Base-by-base conservation (phyloP, 2,888 invertebrate genomes). In the Himalopsyche japonica region DNA sequence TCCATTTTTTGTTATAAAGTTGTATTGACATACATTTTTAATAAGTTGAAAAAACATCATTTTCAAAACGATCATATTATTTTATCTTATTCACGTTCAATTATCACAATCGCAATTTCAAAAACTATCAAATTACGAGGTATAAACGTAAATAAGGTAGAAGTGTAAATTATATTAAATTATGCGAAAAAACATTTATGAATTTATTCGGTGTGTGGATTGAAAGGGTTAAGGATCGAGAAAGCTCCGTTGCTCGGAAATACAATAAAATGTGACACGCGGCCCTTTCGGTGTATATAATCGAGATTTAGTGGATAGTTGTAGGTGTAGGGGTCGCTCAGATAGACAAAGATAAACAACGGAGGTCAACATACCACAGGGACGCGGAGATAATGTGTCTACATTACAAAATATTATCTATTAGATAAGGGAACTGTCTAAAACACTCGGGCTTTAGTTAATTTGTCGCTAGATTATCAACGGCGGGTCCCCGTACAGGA, bases 241-340 rank as follows among this genome's bases (percentile, higher is more conserved):
- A 70, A 70, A 30, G 24, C 70, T 77, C 43, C 77, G 34, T 43
- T 77, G 37, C 20, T 77, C 43, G 32, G 24, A 18, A 32, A 77
- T 15, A 43, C 3, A 77, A 34, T 77, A 77, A 77, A 76, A 77
- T 32, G 77, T 77, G 77, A 77, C 77, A 77, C 77, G 20, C 43
- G 77, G 77, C 37, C 77, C 37, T 43, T 37, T 18, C 37, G 77
- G 34, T 43, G 37, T 20, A 37, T 77, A 15, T 77, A 37, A 77
- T 77, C 77, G 43, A 77, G 77, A 77, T 77, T 77, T 77, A 77
- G 77, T 77, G 77, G 77, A 77, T 77, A 77, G 77, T 34, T 34
- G 37, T 37, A 77, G 77, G 43, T 37, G 77, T 43, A n/a, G 77
- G 37, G 77, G 37, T 70, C 70, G 70, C 70, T 12, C 70, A 70